Evolutionary conservation across 2,797 vertebrate species (phyloP), one percentile per base, ranked within the genome.

Genomic region (Syngnathus acus): DNA sequence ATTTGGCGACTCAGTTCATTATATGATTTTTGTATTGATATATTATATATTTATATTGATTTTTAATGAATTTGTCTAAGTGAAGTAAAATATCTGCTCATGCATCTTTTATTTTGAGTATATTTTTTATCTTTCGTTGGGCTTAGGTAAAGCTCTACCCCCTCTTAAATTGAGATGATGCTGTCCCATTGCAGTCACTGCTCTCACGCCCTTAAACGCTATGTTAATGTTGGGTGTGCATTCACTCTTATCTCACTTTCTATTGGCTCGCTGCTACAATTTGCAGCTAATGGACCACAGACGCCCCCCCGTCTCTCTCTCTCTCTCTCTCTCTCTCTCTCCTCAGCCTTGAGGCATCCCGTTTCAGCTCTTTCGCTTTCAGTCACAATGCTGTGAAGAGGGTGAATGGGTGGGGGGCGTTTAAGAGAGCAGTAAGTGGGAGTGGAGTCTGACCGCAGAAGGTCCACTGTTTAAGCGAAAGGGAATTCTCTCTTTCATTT

Each of bases 381-480:
- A 90, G 85, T 88, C 80, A 90, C 86, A 89, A 89, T 84, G 83
- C 82, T 85, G 80, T 82, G 73, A 73, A 82, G 82, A 77, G 83
- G 74, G 72, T 83, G 86, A 83, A 84, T 82, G 82, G 77, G 72
- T 79, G 83, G 76, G 80, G 80, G 77, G 78, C 85, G 83, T 90
- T 91, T 88, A 39, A 88, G 87, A 91, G 87, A 87, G 81, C 87
- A 82, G 88, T 90, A 90, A 90, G 88, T 91, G 88, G 86, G 87
- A 91, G 90, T 91, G 84, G 88, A 90, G 88, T 90, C 87, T 91
- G 90, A 91, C 90, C 86, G 88, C 88, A 90, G 87, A 91, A 86
- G 90, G 86, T 89, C 88, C 89, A 82, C 89, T 89, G 89, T 90
- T 91, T 86, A 89, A 91, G 85, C 89, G 85, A 91, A 92, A 87